Percentiles rank a stretch among this genome's conserved stretches.
These are phyloP conservation scores for Lacanobia oleracea DNA, from an alignment of 2,888 invertebrate species.

Conservation along the genomic window DNA sequence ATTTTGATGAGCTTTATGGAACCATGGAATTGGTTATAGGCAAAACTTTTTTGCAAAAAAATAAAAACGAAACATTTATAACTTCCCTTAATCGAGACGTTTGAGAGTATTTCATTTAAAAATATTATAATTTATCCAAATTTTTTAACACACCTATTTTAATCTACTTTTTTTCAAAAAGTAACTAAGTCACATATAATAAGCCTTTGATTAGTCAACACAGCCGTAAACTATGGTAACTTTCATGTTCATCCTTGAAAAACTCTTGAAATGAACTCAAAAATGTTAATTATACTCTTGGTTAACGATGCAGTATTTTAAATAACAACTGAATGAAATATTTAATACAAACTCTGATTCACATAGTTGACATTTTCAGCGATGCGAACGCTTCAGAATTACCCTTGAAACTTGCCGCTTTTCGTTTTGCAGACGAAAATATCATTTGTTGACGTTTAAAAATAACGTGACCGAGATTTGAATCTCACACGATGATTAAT, in stretches of 20 bases:
- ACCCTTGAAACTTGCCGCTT: conserved; percentile 36
- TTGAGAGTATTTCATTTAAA: no score
- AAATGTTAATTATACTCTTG: conserved; percentile 16
- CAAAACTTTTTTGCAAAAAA: no score
- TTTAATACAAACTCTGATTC: conserved; percentile 18
- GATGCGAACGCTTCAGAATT: conserved; percentile 22
- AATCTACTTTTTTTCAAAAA: no score
- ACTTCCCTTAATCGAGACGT: no score
- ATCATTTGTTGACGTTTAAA: conserved; percentile 51
- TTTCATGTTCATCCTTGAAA: conserved; percentile 1
- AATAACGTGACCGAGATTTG: conserved; percentile 60
- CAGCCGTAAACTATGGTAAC: neutral
- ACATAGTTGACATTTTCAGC: conserved; percentile 25
- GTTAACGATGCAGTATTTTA: neutral
- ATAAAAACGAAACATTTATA: no score
- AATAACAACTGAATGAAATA: conserved; percentile 16
- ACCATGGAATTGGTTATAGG: no score
- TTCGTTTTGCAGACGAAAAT: conserved; percentile 44
- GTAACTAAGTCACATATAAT: neutral
- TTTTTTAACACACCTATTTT: no score
- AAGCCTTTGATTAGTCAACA: neutral
- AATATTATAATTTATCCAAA: no score
- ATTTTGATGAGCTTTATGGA: no score
- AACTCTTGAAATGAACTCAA: neutral
- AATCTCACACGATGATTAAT: conserved; percentile 31